Conservation (phyloP, 2,888 invertebrate species). For the Julus scanicus region DNA sequence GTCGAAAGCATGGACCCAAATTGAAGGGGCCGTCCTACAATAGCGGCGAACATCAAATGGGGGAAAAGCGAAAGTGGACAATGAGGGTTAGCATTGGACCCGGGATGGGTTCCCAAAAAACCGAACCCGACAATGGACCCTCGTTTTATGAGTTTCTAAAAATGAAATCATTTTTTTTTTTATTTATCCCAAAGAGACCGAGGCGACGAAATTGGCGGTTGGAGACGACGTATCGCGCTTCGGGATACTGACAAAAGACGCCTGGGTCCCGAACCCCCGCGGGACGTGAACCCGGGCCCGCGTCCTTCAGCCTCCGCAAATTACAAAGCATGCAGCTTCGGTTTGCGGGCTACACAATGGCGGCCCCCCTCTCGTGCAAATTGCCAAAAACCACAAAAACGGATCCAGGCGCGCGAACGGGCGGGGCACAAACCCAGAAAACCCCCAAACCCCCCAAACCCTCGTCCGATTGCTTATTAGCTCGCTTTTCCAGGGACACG, state of each 20-base stretch:
- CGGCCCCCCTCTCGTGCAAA: neutral
- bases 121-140: neutral
- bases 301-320: slow-evolving; percentile 2
- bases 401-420: slow-evolving; percentile 10
- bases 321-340: neutral
- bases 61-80: slow-evolving; percentile 3
- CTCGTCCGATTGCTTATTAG: neutral
- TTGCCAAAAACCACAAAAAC: slow-evolving; percentile 5
- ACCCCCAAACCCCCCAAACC: neutral
- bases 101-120: slow-evolving; percentile 5
- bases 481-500: slow-evolving; percentile 1
- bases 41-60: neutral
- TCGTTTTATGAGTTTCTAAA: neutral
- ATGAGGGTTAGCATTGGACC: neutral
- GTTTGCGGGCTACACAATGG: neutral
- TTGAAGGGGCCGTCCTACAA: neutral
- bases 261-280: neutral
- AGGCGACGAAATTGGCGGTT: slow-evolving; percentile 11
- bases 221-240: neutral
- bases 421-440: neutral
- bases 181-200: neutral
- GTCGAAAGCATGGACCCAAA: neutral
- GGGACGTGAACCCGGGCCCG: neutral
- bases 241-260: slow-evolving; percentile 11
- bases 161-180: neutral